Percentiles rank a stretch among this genome's conserved stretches.
phyloP scores from a whole-genome alignment of 2,888 invertebrate species.

The Troglohyphantes excavatus region DNA sequence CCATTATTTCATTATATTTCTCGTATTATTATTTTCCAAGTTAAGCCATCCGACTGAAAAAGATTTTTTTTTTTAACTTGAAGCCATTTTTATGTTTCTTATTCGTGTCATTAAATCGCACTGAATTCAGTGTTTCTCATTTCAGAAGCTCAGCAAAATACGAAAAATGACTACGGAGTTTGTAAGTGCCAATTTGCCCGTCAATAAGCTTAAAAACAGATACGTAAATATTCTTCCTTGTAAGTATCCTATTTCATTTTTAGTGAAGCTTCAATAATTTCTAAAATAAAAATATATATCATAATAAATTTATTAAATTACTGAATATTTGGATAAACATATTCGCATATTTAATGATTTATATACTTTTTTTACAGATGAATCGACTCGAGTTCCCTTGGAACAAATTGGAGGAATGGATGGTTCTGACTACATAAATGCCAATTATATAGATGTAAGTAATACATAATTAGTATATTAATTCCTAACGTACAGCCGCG shows the following conservation, averaged over 20 bases:
- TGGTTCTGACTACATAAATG: constrained; percentile 99
- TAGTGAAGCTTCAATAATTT: not conserved
- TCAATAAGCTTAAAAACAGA: constrained; percentile 99
- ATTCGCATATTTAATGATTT: not conserved
- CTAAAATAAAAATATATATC: not conserved
- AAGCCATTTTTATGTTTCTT: too few species aligned
- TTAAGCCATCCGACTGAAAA: too few species aligned
- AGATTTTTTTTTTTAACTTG: too few species aligned
- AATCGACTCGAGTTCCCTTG: constrained; percentile 95
- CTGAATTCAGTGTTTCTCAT: too few species aligned
- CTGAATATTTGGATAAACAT: not conserved
- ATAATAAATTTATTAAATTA: not conserved
- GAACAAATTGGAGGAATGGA: constrained; percentile 94
- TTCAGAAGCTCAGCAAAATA: constrained; percentile 92
- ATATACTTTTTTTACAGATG: constrained; percentile 84
- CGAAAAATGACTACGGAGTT: constrained; percentile 96
- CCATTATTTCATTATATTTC: too few species aligned
- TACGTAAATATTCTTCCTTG: constrained; percentile 98
- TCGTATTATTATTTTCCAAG: too few species aligned
- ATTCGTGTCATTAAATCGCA: too few species aligned
- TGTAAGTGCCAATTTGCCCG: constrained; percentile 96
- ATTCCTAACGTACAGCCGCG: too few species aligned
- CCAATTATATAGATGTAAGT: constrained; percentile 95
- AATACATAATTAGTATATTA: too few species aligned
- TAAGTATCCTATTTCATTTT: constrained; percentile 81